Evolutionary conservation across 2,797 vertebrate genomes (phyloP), one percentile per base, ranked within the genome.

Genomic region (Threskiornis aethiopicus): DNA sequence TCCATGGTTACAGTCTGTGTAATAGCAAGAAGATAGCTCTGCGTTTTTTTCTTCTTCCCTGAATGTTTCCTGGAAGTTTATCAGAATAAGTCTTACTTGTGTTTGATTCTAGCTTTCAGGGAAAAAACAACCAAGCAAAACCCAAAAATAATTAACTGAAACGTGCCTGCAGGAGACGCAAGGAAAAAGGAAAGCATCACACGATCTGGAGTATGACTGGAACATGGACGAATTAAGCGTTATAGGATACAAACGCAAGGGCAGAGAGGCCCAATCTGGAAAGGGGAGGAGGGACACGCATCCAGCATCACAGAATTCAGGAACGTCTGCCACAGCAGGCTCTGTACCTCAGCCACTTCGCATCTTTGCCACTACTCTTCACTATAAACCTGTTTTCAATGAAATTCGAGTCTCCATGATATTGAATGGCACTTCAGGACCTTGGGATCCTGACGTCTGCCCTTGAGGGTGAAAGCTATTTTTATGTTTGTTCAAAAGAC

Each of bases 1-100:
- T 99, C 99, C 99, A 99, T 99, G 95, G 99, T 97, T n/a, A 98
- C 96, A 7, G 98, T 96, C 88, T 96, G 98, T 28, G 98, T 98
- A 97, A 98, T 96, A 31, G 96, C 96, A 97, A 99, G 97, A 96
- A 98, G 96, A 95, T 86, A 98, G 96, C 97, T 97, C 97, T 99
- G 98, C 92, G 98, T 96, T 94, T 86, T 98, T 98, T 97, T 97
- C 97, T 91, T 98, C 98, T 97, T 96, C 97, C 86, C 91, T 96
- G 82, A 98, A 96, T 22, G 97, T 97, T 97, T 98, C 96, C 92
- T 97, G 97, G 84, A 97, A 94, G 87, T 96, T 97, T 96, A 97
- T 97, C 96, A 96, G 66, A 97, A 76, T 77, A 94, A 94, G 90
- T 97, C 35, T 97, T 96, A 96, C 95, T 97, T 95, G 97, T 96